Base-by-base conservation (phyloP, 2,888 invertebrate species). In the Leucozona laternaria region DNA sequence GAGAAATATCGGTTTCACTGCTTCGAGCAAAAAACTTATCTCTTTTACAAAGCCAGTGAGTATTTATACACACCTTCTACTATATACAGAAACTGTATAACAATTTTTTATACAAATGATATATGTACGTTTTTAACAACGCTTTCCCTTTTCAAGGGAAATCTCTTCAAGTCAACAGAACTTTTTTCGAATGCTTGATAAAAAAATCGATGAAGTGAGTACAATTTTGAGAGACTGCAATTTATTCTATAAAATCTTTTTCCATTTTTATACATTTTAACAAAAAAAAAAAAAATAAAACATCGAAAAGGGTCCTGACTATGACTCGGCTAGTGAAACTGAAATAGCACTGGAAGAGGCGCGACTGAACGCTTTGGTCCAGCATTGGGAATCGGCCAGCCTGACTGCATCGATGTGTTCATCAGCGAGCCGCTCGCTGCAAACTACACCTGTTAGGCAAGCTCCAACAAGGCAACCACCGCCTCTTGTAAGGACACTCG, bases 141-240 rank as follows among this genome's bases (percentile, higher is more conserved):
- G 76, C 76, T 79, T 75, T 79, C 78, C 82, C 82, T 87, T 79
- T 88, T 95, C 68, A 95, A 97, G 97, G 92, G 97, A 97, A 94
- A 95, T 97, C 92, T 97, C 97, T 84, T 95, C 95, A 88, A 98
- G 98, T 92, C 98, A 98, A 93, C 95, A 97, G 91, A 97, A 98
- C 91, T 98, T 98, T 94, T 98, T 98, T 94, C 96, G 95, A 92
- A 97, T 97, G 97, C 94, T 98, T 89, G 98, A 98, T 92, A 97
- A 97, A 90, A 97, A 97, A 94, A 97, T 98, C 91, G 97, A 97
- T 93, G 96, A 95, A 93, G 97, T 97, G 93, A 94, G 94, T 93
- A 88, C 17, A 37, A 71, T 15, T 77, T 64, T 28, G 7, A 22
- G 7, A 34, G 6, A 13, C 11, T 73, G 8, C 48, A 37, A 11